phyloP scores from a whole-genome alignment of 30 jellyfish, hydroid and myxozoan species.

The Chrysaora quinquecirrha region DNA sequence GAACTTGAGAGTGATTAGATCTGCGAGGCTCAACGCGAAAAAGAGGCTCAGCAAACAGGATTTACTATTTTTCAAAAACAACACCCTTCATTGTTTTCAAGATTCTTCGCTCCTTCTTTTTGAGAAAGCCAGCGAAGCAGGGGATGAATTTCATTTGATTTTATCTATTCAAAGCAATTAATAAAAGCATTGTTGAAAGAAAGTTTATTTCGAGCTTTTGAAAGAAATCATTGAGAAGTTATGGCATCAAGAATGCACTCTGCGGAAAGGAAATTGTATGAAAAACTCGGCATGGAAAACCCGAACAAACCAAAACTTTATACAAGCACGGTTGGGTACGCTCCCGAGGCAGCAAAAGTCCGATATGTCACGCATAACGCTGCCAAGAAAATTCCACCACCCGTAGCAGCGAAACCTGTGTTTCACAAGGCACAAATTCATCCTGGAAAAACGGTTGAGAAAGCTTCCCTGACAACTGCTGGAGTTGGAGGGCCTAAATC shows the following conservation, averaged over 20 bases:
- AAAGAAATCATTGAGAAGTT: too few relatives aligned
- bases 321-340: slow-evolving; percentile 64
- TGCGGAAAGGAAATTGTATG: slow-evolving; percentile 59
- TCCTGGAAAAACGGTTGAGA: slow-evolving; percentile 59
- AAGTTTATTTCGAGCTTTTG: too few relatives aligned
- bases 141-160: too few relatives aligned
- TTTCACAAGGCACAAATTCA: slow-evolving; percentile 60
- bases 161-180: too few relatives aligned
- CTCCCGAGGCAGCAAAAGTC: slow-evolving; percentile 54
- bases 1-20: too few relatives aligned
- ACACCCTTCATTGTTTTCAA: too few relatives aligned
- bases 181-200: too few relatives aligned
- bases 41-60: too few relatives aligned
- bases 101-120: too few relatives aligned
- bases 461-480: slow-evolving; percentile 71
- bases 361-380: slow-evolving; percentile 59
- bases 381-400: slow-evolving; percentile 88
- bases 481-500: slow-evolving; percentile 21
- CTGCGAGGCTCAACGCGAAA: too few relatives aligned
- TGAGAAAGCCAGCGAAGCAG: too few relatives aligned
- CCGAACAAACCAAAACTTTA: slow-evolving; percentile 60
- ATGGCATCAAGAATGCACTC: slow-evolving; percentile 44
- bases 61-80: too few relatives aligned
- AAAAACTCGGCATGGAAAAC: slow-evolving; percentile 73
- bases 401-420: slow-evolving; percentile 93